Conservation (phyloP, 2,797 vertebrate species). For the Telmatherina bonti region DNA sequence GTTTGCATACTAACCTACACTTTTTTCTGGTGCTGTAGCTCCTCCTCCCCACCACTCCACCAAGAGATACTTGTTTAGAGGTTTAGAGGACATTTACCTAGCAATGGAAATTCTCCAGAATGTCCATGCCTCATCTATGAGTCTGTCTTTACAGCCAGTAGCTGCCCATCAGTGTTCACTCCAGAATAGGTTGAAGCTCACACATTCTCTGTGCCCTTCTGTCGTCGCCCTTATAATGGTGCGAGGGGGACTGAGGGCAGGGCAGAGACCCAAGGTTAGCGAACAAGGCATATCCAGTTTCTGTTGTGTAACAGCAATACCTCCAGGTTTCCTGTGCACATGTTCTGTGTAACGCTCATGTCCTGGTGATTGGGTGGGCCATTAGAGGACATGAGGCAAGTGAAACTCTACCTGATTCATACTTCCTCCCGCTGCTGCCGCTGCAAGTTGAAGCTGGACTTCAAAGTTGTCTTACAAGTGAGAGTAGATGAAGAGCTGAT, state of each 20-base stretch:
- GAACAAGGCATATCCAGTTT: constrained; percentile 81
- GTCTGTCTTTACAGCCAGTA: constrained; percentile 23
- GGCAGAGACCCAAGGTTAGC: constrained; percentile 78
- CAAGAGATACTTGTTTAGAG: constrained; percentile 83
- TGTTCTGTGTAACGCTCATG: constrained; percentile 75
- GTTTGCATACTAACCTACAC: neutral
- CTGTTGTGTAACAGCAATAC: constrained; percentile 82
- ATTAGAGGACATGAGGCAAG: constrained; percentile 73
- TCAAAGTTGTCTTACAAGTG: constrained; percentile 56
- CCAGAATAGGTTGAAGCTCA: constrained; percentile 62
- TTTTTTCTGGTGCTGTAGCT: too few species aligned
- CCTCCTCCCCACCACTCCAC: constrained; percentile 67
- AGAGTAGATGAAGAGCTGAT: constrained; percentile 28
- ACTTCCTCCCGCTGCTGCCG: constrained; percentile 57
- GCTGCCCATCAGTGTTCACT: constrained; percentile 19
- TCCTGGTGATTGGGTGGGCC: constrained; percentile 76
- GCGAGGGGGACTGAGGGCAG: constrained; percentile 65
- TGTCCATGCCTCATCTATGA: constrained; percentile 35
- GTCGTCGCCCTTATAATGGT: constrained; percentile 74
- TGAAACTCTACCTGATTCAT: constrained; percentile 74
- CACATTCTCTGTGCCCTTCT: constrained; percentile 69
- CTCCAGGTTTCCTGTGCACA: constrained; percentile 79
- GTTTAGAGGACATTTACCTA: constrained; percentile 53
- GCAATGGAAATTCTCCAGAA: constrained; percentile 24
- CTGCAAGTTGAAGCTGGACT: constrained; percentile 57